Base-by-base conservation (phyloP, 1,140 invertebrate genomes). In the Penaeus japonicus region DNA sequence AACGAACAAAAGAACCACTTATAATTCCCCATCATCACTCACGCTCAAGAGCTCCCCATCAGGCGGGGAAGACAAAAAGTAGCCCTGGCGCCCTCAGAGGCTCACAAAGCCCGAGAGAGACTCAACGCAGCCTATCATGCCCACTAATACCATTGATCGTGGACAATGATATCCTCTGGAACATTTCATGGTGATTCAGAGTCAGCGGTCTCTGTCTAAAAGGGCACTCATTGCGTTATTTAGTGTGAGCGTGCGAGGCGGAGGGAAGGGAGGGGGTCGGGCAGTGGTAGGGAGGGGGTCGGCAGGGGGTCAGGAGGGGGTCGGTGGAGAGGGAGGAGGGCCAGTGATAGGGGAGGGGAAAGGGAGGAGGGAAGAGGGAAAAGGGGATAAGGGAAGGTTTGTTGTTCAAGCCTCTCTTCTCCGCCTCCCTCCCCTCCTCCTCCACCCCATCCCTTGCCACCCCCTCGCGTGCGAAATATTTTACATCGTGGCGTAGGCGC, bases 201-300 rank as follows among this genome's bases (percentile, higher is more conserved):
- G 87, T 82, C 87, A 88, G 35, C 83, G 62, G 87, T 55, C 39
- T 88, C 87, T 88, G 70, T 88, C 87, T 88, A 88, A 88, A 88
- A 78, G 87, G 35, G 24, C 80, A 77, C 53, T 88, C 80, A 73
- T 77, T 75, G 85, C 53, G 15, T 81, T 83, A 78, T 88, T 88
- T 77, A 59, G 18, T 32, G 54, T 57, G 35, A 54, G 39, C 30
- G 54, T n/a, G 15, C 27, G 39, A 17, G 22, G 39, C 20, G 4
- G 30, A 17, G 24, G n/a, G 2, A 17, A 15, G 47, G 4, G 47
- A 1, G 47, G 47, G 47, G 10, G 4, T n/a, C n/a, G n/a, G n/a
- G n/a, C n/a, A n/a, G n/a, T n/a, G n/a, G n/a, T n/a, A n/a, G 47
- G 47, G 47, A 12, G 5, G 10, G 47, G 18, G 54, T n/a, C 77